Conservation (phyloP, 2,113 vertebrate genomes). For the Syngnathoides biaculeatus region DNA sequence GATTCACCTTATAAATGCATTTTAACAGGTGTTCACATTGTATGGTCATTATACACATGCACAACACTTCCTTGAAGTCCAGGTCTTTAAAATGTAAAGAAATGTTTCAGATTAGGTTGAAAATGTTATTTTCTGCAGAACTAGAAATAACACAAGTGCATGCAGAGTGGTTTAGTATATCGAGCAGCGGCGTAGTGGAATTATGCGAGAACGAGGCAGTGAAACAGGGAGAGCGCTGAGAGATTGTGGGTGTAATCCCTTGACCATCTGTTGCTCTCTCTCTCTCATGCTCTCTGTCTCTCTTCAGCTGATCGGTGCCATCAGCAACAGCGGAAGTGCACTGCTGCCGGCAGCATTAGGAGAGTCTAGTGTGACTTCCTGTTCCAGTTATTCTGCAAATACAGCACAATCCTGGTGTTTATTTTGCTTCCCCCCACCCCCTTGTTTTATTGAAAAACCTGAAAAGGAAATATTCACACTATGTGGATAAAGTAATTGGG, state of each 20-base stretch:
- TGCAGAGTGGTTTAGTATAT: slow-evolving; percentile 19
- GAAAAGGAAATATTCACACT: no score
- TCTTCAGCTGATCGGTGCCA: slow-evolving; percentile 31
- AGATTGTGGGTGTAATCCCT: slow-evolving; percentile 73
- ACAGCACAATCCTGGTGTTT: slow-evolving; percentile 3
- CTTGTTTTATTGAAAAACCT: no score
- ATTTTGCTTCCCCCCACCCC: background rate
- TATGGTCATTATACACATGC: no score
- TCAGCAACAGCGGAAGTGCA: slow-evolving; percentile 30
- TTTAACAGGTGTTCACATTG: background rate
- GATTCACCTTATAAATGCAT: background rate
- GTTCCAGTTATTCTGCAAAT: slow-evolving; percentile 18
- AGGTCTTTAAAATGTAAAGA: background rate
- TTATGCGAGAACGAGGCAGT: slow-evolving; percentile 47
- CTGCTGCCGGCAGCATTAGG: slow-evolving; percentile 11
- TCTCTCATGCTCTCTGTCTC: slow-evolving; percentile 1
- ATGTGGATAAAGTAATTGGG: no score
- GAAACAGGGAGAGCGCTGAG: slow-evolving; percentile 45
- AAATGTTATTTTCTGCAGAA: background rate
- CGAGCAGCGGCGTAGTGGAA: slow-evolving; percentile 39
- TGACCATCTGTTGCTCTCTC: slow-evolving; percentile 70
- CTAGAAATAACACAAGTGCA: background rate
- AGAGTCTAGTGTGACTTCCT: slow-evolving; percentile 48
- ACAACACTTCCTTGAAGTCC: no score
- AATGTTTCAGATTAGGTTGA: background rate